These are phyloP conservation scores for Diadumene lineata DNA, from an alignment of 92 coral and sea anemone species.

Conservation along the genomic window DNA sequence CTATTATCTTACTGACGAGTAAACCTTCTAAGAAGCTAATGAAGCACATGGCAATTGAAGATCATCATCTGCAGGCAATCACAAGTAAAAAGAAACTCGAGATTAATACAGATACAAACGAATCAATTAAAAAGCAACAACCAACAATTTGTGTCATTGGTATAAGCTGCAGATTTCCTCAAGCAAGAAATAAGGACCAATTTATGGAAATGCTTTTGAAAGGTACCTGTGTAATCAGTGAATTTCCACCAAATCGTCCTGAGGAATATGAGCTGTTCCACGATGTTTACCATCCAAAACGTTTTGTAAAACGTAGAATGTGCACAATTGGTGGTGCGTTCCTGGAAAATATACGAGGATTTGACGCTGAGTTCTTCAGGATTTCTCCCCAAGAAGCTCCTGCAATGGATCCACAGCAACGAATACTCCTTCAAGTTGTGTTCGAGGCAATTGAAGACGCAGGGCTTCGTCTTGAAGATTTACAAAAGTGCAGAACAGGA, in stretches of 20 bases:
- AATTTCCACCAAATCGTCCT: constrained; percentile 61
- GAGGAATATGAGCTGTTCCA: constrained; percentile 49
- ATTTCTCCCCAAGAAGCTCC: constrained; percentile 77
- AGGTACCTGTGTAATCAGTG: constrained; percentile 47
- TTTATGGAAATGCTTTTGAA: constrained; percentile 69
- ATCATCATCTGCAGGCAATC: constrained; percentile 17
- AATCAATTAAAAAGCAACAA: constrained; percentile 2
- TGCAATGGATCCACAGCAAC: constrained; percentile 83
- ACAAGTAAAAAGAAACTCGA: not conserved
- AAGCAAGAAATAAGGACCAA: constrained; percentile 47
- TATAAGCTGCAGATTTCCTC: constrained; percentile 76
- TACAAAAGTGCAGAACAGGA: constrained; percentile 71
- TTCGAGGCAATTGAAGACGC: constrained; percentile 88
- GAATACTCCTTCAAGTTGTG: constrained; percentile 70
- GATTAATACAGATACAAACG: constrained; percentile 6
- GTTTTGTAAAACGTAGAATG: constrained; percentile 57
- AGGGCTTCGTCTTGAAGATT: constrained; percentile 73
- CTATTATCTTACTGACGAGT: constrained; percentile 41
- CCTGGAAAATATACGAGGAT: constrained; percentile 62
- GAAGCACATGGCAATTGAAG: constrained; percentile 24
- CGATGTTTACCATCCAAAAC: constrained; percentile 62
- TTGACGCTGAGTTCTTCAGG: constrained; percentile 75
- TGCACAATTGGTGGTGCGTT: constrained; percentile 67
- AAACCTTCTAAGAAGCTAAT: constrained; percentile 25
- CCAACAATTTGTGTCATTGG: constrained; percentile 52